phyloP scores from a whole-genome alignment of 1,140 invertebrate genomes.

The Battus philenor region DNA sequence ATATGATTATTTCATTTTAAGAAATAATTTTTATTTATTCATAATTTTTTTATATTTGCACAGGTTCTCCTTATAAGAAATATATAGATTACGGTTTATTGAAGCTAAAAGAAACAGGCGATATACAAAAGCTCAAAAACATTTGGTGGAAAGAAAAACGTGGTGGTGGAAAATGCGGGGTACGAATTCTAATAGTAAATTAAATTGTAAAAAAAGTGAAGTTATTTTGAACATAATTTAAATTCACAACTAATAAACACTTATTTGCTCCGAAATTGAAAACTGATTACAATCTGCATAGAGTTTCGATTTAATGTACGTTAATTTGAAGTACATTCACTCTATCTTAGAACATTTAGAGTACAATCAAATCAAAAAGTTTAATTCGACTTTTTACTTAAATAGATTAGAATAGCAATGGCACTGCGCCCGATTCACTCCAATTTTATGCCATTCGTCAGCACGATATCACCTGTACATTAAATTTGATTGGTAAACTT shows the following conservation, averaged over 20 bases:
- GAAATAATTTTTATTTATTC: conserved; percentile 13
- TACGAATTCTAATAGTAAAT: no score
- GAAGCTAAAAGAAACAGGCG: conserved; percentile 87
- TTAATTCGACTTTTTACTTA: conserved; percentile 9
- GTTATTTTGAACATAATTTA: no score
- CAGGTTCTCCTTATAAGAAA: conserved; percentile 83
- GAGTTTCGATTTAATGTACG: no score
- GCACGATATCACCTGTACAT: conserved; percentile 14
- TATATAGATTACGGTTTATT: conserved; percentile 85
- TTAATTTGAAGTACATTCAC: no score
- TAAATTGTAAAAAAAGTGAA: no score
- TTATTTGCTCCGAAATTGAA: no score
- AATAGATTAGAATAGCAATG: conserved; percentile 11
- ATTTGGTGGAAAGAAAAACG: conserved; percentile 90
- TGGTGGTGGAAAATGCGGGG: conserved; percentile 76
- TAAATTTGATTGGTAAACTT: conserved; percentile 15
- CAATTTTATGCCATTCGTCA: conserved; percentile 16
- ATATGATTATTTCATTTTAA: neutral
- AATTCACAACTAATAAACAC: no score
- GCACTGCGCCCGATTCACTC: conserved; percentile 2
- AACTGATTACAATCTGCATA: no score
- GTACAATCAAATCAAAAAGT: conserved; percentile 8
- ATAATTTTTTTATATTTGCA: conserved; percentile 14
- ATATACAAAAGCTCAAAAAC: conserved; percentile 84
- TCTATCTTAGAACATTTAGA: neutral